Evolutionary conservation across 2,888 invertebrate genomes (phyloP).

Genomic region (Nomada fucata): DNA sequence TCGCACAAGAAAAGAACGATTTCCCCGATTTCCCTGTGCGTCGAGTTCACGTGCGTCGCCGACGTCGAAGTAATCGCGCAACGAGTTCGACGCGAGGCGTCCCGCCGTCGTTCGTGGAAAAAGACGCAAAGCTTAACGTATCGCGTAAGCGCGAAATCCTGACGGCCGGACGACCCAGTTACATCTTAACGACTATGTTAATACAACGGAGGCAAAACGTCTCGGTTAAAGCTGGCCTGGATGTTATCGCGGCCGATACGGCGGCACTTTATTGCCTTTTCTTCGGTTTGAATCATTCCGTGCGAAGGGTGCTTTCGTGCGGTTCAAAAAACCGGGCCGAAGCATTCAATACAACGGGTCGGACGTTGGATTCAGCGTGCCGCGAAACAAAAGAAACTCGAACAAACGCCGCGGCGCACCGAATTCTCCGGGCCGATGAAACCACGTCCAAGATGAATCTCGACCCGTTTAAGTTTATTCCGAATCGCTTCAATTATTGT

Average conservation of each 20-base stretch:
- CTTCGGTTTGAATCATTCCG: slow-evolving; percentile 55
- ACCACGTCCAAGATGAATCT: background rate
- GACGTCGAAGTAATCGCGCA: background rate
- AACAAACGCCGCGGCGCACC: slow-evolving; percentile 2
- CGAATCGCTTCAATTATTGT: background rate
- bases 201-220: slow-evolving; percentile 72
- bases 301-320: slow-evolving; percentile 36
- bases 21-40: too few relatives aligned
- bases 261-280: slow-evolving; percentile 11
- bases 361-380: background rate
- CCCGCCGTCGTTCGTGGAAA: slow-evolving; percentile 7
- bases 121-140: slow-evolving; percentile 36
- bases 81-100: slow-evolving; percentile 2
- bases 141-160: slow-evolving; percentile 17
- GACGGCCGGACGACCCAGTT: slow-evolving; percentile 64
- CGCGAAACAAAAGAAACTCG: background rate
- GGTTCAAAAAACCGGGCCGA: slow-evolving; percentile 24
- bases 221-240: slow-evolving; percentile 64
- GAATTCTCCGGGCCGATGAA: background rate
- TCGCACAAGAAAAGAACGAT: background rate
- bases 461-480: background rate
- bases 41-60: background rate
- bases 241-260: slow-evolving; percentile 56
- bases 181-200: slow-evolving; percentile 76
- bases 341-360: background rate